Percentiles rank a stretch among this genome's conserved stretches.
phyloP scores from a whole-genome alignment of 2,888 invertebrate species.

The Acanthosepion esculentum region DNA sequence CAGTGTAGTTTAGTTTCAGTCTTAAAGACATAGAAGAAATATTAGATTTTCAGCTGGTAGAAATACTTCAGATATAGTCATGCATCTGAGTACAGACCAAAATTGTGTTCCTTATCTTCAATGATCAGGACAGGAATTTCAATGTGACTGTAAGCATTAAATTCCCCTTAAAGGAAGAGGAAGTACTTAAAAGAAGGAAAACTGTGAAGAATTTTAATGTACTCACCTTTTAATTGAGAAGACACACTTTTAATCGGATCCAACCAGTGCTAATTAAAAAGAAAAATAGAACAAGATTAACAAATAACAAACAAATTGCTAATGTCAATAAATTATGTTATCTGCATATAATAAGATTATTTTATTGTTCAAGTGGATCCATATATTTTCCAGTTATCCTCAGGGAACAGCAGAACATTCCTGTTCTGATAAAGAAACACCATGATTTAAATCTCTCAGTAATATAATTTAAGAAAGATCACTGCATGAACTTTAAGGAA shows the following conservation, averaged over 20 bases:
- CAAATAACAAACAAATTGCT: background rate
- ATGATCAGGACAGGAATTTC: background rate
- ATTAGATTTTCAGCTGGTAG: too few relatives aligned
- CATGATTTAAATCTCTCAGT: too few relatives aligned
- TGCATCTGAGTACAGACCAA: background rate
- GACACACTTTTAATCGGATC: conserved; percentile 68
- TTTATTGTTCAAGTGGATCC: background rate
- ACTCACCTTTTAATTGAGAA: conserved; percentile 71
- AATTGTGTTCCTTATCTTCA: background rate
- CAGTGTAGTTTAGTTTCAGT: too few relatives aligned
- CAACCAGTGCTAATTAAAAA: conserved; percentile 72
- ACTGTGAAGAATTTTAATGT: too few relatives aligned
- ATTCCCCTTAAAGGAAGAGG: too few relatives aligned
- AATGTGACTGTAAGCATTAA: background rate
- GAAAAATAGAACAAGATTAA: conserved; percentile 44
- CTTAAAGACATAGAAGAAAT: too few relatives aligned
- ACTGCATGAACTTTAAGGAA: too few relatives aligned
- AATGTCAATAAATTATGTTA: background rate
- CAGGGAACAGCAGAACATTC: background rate
- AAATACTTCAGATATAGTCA: too few relatives aligned
- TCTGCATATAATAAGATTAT: background rate
- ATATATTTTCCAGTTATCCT: background rate
- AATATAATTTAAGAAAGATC: too few relatives aligned
- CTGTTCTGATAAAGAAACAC: background rate
- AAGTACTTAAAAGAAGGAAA: background rate